phyloP scores from a whole-genome alignment of 2,888 invertebrate genomes.

The Aporophyla lueneburgensis region DNA sequence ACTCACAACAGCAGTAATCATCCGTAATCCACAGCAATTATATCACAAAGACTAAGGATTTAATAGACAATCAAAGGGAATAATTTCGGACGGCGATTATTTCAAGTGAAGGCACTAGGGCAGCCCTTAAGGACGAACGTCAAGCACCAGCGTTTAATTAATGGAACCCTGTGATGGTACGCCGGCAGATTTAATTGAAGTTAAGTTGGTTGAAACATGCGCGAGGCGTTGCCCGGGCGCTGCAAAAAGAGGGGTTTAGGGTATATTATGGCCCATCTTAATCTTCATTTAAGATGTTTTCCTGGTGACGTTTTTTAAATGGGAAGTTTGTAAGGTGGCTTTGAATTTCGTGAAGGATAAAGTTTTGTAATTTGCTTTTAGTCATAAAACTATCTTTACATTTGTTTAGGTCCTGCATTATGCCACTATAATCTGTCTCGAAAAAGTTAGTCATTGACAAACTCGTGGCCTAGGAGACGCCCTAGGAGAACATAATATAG shows the following conservation, averaged over 20 bases:
- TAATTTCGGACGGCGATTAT: slow-evolving; percentile 86
- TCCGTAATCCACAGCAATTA: slow-evolving; percentile 78
- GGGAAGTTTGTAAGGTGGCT: neutral
- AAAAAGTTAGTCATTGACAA: neutral
- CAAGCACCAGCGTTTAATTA: slow-evolving; percentile 83
- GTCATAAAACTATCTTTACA: neutral
- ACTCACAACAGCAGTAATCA: slow-evolving; percentile 68
- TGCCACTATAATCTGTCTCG: neutral
- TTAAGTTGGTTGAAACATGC: slow-evolving; percentile 63
- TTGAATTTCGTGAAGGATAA: neutral
- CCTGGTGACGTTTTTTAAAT: slow-evolving; percentile 17
- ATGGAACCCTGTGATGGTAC: slow-evolving; percentile 75
- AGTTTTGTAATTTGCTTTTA: neutral
- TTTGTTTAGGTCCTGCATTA: neutral
- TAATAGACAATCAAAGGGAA: slow-evolving; percentile 85
- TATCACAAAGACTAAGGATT: slow-evolving; percentile 77
- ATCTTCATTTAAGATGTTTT: slow-evolving; percentile 37
- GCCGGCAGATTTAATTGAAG: slow-evolving; percentile 67
- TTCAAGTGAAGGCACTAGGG: slow-evolving; percentile 77
- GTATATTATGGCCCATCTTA: slow-evolving; percentile 30
- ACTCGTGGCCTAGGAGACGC: neutral
- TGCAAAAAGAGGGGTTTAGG: slow-evolving; percentile 41
- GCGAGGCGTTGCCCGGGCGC: slow-evolving; percentile 39
- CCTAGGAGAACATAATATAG: no score
- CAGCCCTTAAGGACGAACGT: slow-evolving; percentile 71